Percentiles rank a stretch among this genome's conserved stretches.
Evolutionary conservation across 2,797 vertebrate genomes (phyloP).

Genomic region (Danio choprae): DNA sequence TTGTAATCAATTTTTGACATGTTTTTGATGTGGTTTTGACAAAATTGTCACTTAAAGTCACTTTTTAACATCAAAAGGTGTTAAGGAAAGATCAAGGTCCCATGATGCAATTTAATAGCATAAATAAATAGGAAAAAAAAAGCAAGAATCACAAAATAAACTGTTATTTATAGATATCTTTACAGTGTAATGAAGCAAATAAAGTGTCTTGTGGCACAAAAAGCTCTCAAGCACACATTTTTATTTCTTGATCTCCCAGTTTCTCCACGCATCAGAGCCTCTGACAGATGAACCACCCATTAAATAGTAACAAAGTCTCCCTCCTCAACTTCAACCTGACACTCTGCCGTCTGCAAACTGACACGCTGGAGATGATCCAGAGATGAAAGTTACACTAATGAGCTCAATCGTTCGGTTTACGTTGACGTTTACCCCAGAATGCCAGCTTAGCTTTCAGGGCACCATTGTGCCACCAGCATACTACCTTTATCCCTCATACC

Average conservation of each 20-base stretch:
- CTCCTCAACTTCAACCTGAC: conserved; percentile 59
- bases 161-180: too few species aligned
- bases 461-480: conserved; percentile 53
- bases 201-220: neutral
- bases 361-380: conserved; percentile 63
- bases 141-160: too few species aligned
- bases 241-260: neutral
- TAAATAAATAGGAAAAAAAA: too few species aligned
- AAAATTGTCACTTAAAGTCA: too few species aligned
- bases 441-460: conserved; percentile 57
- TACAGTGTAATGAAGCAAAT: neutral
- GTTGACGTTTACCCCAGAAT: conserved; percentile 65
- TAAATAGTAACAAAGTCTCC: conserved; percentile 77
- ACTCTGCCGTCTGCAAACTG: conserved; percentile 67
- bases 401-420: conserved; percentile 70
- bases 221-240: too few species aligned
- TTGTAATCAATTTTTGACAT: too few species aligned
- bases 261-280: conserved; percentile 50
- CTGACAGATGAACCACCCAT: conserved; percentile 76
- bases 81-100: too few species aligned
- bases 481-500: neutral
- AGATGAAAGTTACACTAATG: conserved; percentile 78
- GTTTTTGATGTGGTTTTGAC: too few species aligned
- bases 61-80: too few species aligned
- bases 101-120: too few species aligned